phyloP scores from a whole-genome alignment of 2,113 vertebrate species.

The Cephalopterus ornatus region DNA sequence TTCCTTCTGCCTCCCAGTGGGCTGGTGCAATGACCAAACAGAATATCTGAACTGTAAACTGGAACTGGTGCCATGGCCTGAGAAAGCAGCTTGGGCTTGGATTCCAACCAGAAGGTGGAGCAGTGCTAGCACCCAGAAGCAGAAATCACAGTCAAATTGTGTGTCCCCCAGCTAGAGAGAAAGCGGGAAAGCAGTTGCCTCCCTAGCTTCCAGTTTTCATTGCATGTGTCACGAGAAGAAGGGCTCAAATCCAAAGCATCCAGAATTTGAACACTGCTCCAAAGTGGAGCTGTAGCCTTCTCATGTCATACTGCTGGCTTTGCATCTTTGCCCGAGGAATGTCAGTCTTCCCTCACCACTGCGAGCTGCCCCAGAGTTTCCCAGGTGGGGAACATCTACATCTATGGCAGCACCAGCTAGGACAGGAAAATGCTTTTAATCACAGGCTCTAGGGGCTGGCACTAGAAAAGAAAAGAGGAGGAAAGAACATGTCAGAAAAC shows the following conservation, averaged over 20 bases:
- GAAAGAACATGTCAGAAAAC: neutral
- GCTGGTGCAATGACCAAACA: neutral
- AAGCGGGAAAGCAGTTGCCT: neutral
- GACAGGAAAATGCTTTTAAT: neutral
- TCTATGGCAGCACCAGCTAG: neutral
- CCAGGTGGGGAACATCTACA: neutral
- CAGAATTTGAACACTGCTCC: neutral
- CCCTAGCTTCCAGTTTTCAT: neutral
- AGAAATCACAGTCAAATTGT: neutral
- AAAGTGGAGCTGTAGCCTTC: neutral
- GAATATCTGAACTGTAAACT: neutral
- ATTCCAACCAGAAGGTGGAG: neutral
- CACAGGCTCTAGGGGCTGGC: neutral
- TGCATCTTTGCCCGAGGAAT: fast-evolving
- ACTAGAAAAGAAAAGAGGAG: neutral
- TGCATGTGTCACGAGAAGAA: neutral
- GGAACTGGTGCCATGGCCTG: no score
- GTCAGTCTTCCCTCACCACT: fast-evolving
- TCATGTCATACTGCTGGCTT: fast-evolving
- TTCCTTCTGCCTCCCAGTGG: neutral
- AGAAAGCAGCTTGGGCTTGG: neutral
- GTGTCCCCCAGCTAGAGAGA: neutral
- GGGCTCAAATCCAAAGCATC: neutral
- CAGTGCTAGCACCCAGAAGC: neutral
- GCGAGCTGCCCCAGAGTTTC: fast-evolving